Evolutionary conservation across 2,888 invertebrate genomes (phyloP).

Genomic region (Mythimna pallens): DNA sequence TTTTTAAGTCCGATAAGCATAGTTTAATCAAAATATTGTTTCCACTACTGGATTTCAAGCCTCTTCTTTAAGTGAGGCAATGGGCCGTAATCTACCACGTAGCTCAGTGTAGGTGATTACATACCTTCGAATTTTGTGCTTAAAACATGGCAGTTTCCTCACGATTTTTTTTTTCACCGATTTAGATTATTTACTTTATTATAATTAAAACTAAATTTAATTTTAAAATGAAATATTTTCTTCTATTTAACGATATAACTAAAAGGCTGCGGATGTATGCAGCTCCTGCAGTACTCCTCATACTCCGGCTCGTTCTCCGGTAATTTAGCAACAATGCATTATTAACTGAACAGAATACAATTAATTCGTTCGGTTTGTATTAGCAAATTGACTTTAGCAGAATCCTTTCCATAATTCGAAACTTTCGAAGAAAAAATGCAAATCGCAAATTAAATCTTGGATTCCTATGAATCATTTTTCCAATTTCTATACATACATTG

Average conservation of each 20-base stretch:
- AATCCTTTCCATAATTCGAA: not conserved
- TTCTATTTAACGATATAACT: not conserved
- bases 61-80: too few relatives aligned
- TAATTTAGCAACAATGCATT: constrained; percentile 6
- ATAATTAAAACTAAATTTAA: not conserved
- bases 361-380: not conserved
- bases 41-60: too few relatives aligned
- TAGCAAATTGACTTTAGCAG: constrained; percentile 5
- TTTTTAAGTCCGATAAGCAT: too few relatives aligned
- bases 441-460: constrained; percentile 14
- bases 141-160: too few relatives aligned
- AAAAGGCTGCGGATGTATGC: too few relatives aligned
- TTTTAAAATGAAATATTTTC: not conserved
- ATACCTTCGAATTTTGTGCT: too few relatives aligned
- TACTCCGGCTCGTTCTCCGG: too few relatives aligned
- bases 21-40: too few relatives aligned
- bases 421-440: not conserved
- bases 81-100: too few relatives aligned
- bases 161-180: too few relatives aligned
- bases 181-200: not conserved
- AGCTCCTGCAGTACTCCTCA: too few relatives aligned
- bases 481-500: not conserved
- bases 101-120: too few relatives aligned
- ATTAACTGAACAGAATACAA: constrained; percentile 1
- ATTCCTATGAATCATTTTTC: constrained; percentile 10